phyloP scores from a whole-genome alignment of 1,140 invertebrate species.

The Lutraria rhynchaena region DNA sequence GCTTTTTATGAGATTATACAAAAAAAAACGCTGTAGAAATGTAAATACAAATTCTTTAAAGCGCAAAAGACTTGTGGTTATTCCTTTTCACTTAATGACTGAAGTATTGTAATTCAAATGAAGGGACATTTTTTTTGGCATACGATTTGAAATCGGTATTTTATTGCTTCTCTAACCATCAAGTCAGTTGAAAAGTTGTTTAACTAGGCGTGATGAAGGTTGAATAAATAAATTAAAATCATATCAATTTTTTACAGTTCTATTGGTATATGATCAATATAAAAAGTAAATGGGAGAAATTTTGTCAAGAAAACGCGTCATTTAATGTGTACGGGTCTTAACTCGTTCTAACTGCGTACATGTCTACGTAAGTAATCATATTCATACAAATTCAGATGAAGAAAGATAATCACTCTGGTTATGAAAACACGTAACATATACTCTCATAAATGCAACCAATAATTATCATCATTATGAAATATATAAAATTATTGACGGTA shows the following conservation, averaged over 20 bases:
- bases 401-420: too few species aligned
- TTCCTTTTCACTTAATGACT: background rate
- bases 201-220: constrained; percentile 10
- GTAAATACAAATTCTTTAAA: background rate
- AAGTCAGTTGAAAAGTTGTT: background rate
- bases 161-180: background rate
- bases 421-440: too few species aligned
- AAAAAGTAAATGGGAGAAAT: background rate
- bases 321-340: too few species aligned
- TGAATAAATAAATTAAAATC: constrained; percentile 26
- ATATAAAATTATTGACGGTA: too few species aligned
- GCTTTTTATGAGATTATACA: too few species aligned
- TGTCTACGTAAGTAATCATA: too few species aligned
- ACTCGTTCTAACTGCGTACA: too few species aligned
- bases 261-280: too few species aligned
- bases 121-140: background rate
- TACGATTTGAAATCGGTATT: constrained; percentile 33
- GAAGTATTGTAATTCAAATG: constrained; percentile 14
- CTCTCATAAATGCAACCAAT: too few species aligned
- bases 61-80: too few species aligned
- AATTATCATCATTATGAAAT: too few species aligned
- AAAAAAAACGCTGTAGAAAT: background rate
- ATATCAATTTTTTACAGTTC: constrained; percentile 28
- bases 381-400: too few species aligned
- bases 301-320: background rate